Evolutionary conservation across 2,113 vertebrate genomes (phyloP).

Genomic region (Cyprinodon tularosa): DNA sequence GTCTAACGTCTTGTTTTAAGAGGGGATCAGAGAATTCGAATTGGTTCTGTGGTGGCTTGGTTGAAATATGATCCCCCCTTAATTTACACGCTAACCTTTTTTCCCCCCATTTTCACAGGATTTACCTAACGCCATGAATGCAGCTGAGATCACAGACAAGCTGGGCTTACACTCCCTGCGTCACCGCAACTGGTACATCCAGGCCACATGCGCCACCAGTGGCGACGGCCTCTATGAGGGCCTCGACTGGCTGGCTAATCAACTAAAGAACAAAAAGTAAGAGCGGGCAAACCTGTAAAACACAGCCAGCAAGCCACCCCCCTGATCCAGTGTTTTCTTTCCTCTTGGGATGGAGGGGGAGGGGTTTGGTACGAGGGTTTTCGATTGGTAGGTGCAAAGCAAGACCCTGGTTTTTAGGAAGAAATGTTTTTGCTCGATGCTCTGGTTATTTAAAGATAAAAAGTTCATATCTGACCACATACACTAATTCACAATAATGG

Average conservation of each 20-base stretch:
- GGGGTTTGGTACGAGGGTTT: conserved; percentile 27
- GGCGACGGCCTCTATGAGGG: conserved; percentile 96
- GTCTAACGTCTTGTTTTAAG: too few species aligned
- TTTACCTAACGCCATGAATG: conserved; percentile 97
- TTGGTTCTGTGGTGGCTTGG: too few species aligned
- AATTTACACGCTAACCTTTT: neutral
- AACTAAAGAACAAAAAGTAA: conserved; percentile 99
- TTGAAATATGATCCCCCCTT: too few species aligned
- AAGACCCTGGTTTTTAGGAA: conserved; percentile 24
- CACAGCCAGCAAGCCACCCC: conserved; percentile 25
- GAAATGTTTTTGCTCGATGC: conserved; percentile 51
- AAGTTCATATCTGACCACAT: conserved; percentile 36
- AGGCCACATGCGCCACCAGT: conserved; percentile 96
- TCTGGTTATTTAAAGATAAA: conserved; percentile 48
- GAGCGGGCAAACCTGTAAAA: conserved; percentile 10
- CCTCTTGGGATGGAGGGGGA: conserved; percentile 36
- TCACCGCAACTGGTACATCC: conserved; percentile 98
- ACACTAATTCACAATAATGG: conserved; percentile 40
- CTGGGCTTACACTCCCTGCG: conserved; percentile 95
- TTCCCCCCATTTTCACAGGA: conserved; percentile 78
- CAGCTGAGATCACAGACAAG: conserved; percentile 97
- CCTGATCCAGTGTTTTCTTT: conserved; percentile 37
- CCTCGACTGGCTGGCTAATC: conserved; percentile 98
- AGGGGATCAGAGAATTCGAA: neutral
- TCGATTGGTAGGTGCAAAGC: conserved; percentile 25